Conservation (phyloP, 2,797 vertebrate genomes). For the Eulemur rubriventer region DNA sequence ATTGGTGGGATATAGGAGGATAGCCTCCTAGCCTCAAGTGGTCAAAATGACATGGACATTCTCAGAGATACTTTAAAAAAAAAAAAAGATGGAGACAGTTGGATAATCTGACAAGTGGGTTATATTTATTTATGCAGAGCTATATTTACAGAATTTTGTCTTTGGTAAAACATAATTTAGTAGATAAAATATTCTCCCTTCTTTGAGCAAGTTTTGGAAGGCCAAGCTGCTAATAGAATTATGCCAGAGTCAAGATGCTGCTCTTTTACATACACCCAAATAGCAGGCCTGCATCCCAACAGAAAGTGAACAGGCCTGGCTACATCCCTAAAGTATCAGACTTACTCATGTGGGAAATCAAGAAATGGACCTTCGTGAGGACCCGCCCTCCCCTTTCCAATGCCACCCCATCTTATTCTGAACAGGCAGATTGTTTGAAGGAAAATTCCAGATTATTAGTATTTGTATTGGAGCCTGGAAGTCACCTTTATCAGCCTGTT, state of each 20-base stretch:
- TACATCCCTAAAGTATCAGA: neutral
- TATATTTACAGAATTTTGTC: neutral
- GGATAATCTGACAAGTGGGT: neutral
- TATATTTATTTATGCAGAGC: neutral
- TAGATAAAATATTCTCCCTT: neutral
- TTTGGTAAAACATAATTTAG: neutral
- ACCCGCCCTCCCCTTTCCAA: neutral
- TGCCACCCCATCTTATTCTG: neutral
- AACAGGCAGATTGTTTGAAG: neutral
- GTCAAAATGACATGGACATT: neutral
- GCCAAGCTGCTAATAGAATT: neutral
- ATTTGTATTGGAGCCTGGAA: neutral
- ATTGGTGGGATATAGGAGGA: fast-evolving
- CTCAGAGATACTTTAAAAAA: neutral
- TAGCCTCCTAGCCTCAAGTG: neutral
- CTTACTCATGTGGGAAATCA: neutral
- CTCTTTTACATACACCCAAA: neutral
- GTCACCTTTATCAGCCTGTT: neutral
- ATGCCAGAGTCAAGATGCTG: neutral
- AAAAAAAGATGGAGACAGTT: neutral
- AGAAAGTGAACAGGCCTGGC: neutral
- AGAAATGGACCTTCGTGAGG: neutral
- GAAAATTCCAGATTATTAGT: neutral
- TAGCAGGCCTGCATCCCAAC: neutral
- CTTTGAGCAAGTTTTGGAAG: neutral